A percentile compares a stretch with the other conserved stretches of the same genome.
Conservation (phyloP, 2,113 vertebrate genomes). For the Coptodon rendalli region DNA sequence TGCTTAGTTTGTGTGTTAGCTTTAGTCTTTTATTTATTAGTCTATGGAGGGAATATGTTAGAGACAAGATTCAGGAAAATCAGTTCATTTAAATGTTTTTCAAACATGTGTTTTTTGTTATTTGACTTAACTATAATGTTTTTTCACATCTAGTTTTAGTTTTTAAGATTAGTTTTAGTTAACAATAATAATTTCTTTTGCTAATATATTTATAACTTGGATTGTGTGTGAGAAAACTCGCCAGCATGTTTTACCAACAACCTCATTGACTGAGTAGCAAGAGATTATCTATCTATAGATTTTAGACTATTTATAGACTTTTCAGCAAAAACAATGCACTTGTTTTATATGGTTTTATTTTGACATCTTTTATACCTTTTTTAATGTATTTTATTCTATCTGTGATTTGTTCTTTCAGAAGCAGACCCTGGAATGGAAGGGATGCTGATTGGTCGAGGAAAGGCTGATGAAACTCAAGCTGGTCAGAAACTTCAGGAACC, state of each 20-base stretch:
- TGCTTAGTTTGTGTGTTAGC: not conserved
- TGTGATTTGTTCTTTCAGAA: not conserved
- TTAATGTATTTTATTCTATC: not conserved
- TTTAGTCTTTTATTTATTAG: not conserved
- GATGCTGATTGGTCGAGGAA: slow-evolving; percentile 24
- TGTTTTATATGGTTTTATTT: not conserved
- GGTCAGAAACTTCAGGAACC: slow-evolving; percentile 14
- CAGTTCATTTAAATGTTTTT: not conserved
- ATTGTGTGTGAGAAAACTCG: not conserved
- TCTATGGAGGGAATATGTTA: not conserved
- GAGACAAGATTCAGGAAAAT: not conserved
- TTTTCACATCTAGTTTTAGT: not conserved
- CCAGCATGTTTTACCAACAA: not conserved
- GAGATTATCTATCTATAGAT: not conserved
- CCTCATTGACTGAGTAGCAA: not conserved
- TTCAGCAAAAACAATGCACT: not conserved
- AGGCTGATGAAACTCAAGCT: not conserved
- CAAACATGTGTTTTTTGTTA: not conserved
- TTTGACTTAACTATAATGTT: not conserved
- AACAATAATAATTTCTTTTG: not conserved
- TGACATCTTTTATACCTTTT: not conserved
- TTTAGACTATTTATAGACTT: not conserved
- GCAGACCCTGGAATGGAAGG: slow-evolving; percentile 35
- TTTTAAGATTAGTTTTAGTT: not conserved
- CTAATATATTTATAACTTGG: not conserved